Base-by-base conservation (phyloP, 2,888 invertebrate species). In the Catocala fraxini region DNA sequence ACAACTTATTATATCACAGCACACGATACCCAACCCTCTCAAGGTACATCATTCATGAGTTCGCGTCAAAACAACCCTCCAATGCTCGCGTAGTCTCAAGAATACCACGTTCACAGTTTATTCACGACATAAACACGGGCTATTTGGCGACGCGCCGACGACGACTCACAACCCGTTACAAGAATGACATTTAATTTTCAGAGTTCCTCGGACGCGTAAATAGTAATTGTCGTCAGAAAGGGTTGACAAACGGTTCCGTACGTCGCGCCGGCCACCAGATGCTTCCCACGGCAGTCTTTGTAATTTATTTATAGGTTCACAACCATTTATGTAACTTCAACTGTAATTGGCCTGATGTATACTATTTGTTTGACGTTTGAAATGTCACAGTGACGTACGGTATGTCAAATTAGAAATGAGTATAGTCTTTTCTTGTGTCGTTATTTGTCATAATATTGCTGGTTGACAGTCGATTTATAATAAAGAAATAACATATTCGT, bases 211-310 rank as follows among this genome's bases (percentile, higher is more conserved):
- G 71, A 70, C 66, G 45, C 62, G 71, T 75, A 73, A 79, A 76
- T 73, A 79, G 84, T 84, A 84, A 87, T 86, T 85, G 81, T 47
- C 66, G 58, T 54, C 56, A 68, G 78, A 81, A 39, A 85, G 63
- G 69, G 65, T 86, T 87, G 87, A 87, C 82, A 86, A 86, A 86
- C 84, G 84, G 81, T 77, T 70, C 75, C 57, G 77, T 75, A 73
- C 64, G 71, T 71, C 69, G 68, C 56, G 70, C 76, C 77, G 49
- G 46, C 67, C 76, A 76, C 56, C 83, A 81, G 80, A 77, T 80
- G 78, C 45, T 86, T 85, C 81, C 81, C 82, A 82, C 84, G 77
- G 73, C 74, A 64, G 68, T 75, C 72, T 78, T 70, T 63, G 63
- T 66, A 45, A 45, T 57, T 25, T 74, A 70, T 73, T 76, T 76